Percentiles rank a stretch among this genome's conserved stretches.
Conservation (phyloP, 2,888 invertebrate species). For the Andrena dorsata region DNA sequence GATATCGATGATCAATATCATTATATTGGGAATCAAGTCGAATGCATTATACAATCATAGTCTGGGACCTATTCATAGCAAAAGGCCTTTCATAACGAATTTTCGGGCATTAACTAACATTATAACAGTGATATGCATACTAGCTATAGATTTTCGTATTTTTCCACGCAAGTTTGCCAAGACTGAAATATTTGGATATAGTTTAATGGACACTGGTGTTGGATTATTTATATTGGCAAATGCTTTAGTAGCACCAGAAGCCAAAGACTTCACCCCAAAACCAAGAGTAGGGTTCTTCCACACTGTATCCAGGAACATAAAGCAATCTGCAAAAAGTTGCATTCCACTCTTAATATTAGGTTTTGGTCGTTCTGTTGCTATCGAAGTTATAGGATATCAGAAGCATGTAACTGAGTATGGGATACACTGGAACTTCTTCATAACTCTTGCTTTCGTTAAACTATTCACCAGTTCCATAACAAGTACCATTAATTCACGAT, state of each 20-base stretch:
- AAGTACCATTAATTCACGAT: constrained; percentile 85
- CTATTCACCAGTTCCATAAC: constrained; percentile 89
- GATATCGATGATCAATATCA: constrained; percentile 71
- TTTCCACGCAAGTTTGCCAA: constrained; percentile 96
- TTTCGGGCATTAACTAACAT: constrained; percentile 90
- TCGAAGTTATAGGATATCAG: constrained; percentile 91
- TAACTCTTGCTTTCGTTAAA: constrained; percentile 95
- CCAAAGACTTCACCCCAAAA: constrained; percentile 76
- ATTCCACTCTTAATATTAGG: constrained; percentile 88
- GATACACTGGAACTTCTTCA: constrained; percentile 99
- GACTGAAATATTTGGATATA: constrained; percentile 93
- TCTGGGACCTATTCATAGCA: constrained; percentile 13
- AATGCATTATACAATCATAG: constrained; percentile 17
- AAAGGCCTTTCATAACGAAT: constrained; percentile 87
- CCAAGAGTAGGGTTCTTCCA: constrained; percentile 52
- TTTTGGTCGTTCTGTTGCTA: constrained; percentile 87
- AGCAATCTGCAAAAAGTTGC: constrained; percentile 80
- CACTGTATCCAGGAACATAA: constrained; percentile 72
- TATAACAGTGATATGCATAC: constrained; percentile 92
- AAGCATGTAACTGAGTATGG: constrained; percentile 97
- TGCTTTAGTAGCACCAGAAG: constrained; percentile 90
- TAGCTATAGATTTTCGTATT: constrained; percentile 96
- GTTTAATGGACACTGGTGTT: constrained; percentile 98
- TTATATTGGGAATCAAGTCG: constrained; percentile 63
- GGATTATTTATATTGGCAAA: constrained; percentile 94